Evolutionary conservation across 2,888 invertebrate genomes (phyloP).

Genomic region (Eudasyphora cyanicolor): DNA sequence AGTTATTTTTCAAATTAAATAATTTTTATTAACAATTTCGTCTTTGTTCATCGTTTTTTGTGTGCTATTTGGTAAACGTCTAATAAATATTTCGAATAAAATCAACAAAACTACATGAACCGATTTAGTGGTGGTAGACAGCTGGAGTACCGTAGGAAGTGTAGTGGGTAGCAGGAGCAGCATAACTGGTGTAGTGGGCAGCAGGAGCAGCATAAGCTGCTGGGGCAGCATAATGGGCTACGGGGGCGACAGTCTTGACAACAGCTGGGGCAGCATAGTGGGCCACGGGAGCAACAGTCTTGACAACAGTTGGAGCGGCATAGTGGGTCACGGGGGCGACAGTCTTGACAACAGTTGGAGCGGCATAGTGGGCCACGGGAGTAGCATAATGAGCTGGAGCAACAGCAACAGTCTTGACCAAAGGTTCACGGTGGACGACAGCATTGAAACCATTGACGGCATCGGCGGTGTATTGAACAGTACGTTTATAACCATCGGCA

Average conservation of each 20-base stretch:
- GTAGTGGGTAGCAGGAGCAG: conserved; percentile 50
- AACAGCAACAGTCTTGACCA: conserved; percentile 66
- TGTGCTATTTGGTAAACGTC: conserved; percentile 10
- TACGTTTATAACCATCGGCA: conserved; percentile 76
- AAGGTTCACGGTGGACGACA: conserved; percentile 70
- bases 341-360: conserved; percentile 45
- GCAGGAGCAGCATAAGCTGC: conserved; percentile 58
- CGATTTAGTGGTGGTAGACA: conserved; percentile 71
- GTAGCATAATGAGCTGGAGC: conserved; percentile 60
- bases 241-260: conserved; percentile 55
- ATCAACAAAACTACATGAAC: background rate
- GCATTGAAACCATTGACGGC: conserved; percentile 69
- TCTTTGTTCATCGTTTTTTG: conserved; percentile 12
- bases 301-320: too few relatives aligned
- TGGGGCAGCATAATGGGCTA: conserved; percentile 58
- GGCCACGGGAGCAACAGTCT: conserved; percentile 56
- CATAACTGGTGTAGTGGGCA: conserved; percentile 61
- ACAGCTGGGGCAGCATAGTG: conserved; percentile 55
- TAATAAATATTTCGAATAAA: conserved; percentile 43
- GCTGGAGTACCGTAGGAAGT: conserved; percentile 63
- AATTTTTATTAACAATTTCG: conserved; percentile 18
- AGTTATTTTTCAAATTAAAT: background rate
- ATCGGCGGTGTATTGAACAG: conserved; percentile 70
- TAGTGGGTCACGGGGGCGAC: conserved; percentile 70
- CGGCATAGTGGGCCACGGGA: conserved; percentile 65